Conservation (phyloP, 2,113 vertebrate species). For the Hydropotes inermis region DNA sequence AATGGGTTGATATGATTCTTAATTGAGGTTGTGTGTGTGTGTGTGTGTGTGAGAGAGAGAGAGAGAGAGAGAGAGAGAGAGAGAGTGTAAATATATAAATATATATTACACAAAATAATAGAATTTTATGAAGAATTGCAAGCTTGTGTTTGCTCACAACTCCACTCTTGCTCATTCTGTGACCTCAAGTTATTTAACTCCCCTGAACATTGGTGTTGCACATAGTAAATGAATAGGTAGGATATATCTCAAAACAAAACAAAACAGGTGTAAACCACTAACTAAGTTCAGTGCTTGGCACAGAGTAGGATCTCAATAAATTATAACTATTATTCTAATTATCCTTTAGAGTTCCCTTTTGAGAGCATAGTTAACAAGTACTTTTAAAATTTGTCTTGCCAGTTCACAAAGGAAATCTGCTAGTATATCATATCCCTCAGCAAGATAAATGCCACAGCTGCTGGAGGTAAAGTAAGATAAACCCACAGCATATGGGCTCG, state of each 20-base stretch:
- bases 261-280: background rate
- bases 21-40: background rate
- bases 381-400: background rate
- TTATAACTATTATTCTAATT: background rate
- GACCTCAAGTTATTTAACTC: background rate
- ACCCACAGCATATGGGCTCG: background rate
- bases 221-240: background rate
- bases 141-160: background rate
- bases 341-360: background rate
- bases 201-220: background rate
- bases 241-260: background rate
- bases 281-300: background rate
- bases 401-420: background rate
- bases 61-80: no score
- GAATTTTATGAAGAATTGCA: background rate
- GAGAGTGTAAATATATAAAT: background rate
- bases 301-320: background rate
- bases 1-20: background rate
- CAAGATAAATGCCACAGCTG: background rate
- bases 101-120: background rate
- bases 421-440: background rate
- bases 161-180: background rate
- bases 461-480: background rate
- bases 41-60: background rate
- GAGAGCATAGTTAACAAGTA: background rate